Percentiles rank a stretch among this genome's conserved stretches.
Evolutionary conservation across 2,888 invertebrate species (phyloP).

Genomic region (Hesperia comma): DNA sequence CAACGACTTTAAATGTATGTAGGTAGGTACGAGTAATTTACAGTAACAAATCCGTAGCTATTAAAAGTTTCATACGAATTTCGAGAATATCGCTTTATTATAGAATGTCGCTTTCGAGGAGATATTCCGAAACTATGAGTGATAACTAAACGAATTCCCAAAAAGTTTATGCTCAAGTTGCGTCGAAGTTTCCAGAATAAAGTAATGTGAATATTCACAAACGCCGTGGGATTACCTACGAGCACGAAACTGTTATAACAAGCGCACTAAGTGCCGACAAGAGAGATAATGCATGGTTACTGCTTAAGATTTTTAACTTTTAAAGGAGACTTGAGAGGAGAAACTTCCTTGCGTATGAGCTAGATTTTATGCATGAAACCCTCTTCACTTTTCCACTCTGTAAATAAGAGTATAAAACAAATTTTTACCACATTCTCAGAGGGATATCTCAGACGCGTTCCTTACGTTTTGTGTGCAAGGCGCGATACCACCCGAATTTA

Average conservation of each 20-base stretch:
- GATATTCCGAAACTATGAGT: constrained; percentile 41
- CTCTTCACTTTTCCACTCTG: constrained; percentile 3
- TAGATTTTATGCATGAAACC: constrained; percentile 28
- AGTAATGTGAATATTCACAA: constrained; percentile 72
- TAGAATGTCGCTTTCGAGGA: background rate
- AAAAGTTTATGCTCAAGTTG: constrained; percentile 57
- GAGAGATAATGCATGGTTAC: constrained; percentile 40
- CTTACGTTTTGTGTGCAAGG: too few relatives aligned
- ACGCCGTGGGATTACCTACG: constrained; percentile 62
- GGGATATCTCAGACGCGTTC: too few relatives aligned
- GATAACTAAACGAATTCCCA: constrained; percentile 52
- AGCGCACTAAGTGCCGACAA: constrained; percentile 57
- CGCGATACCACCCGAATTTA: too few relatives aligned
- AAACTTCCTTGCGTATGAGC: constrained; percentile 25
- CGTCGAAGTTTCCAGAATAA: constrained; percentile 56
- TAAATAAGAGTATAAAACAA: background rate
- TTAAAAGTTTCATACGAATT: constrained; percentile 14
- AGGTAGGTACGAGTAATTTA: too few relatives aligned
- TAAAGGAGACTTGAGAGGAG: constrained; percentile 23
- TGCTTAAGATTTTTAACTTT: constrained; percentile 37
- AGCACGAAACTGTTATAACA: constrained; percentile 60
- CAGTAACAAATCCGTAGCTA: constrained; percentile 1
- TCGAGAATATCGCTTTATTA: constrained; percentile 6
- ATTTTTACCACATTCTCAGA: background rate
- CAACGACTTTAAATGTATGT: too few relatives aligned